Evolutionary conservation across 1,140 invertebrate genomes (phyloP).

Genomic region (Atopsyche davidsoni): DNA sequence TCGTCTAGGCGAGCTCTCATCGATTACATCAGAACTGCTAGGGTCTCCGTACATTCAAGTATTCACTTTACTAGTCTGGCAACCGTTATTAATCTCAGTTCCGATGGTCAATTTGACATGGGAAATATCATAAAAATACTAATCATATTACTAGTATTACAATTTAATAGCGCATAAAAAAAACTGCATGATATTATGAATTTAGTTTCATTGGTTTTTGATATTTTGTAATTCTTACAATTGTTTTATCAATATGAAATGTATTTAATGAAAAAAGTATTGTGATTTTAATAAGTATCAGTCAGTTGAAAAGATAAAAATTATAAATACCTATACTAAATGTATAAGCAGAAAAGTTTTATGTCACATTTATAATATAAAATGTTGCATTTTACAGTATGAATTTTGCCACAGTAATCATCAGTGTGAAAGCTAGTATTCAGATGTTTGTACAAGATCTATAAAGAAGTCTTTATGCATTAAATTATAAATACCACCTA

Average conservation of each 20-base stretch:
- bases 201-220: conserved; percentile 2
- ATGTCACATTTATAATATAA: conserved; percentile 1
- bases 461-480: background rate
- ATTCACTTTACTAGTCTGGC: too few species aligned
- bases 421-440: background rate
- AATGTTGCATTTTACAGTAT: background rate
- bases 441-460: background rate
- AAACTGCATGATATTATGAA: conserved; percentile 7
- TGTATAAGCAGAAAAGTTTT: background rate
- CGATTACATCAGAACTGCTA: too few species aligned
- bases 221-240: background rate
- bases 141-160: conserved; percentile 15
- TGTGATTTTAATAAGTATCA: conserved; percentile 1
- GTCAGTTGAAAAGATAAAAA: background rate
- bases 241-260: background rate
- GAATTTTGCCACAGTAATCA: background rate
- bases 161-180: conserved; percentile 7
- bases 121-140: conserved; percentile 4
- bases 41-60: too few species aligned
- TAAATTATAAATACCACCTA: background rate
- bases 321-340: background rate
- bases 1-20: too few species aligned
- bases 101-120: too few species aligned
- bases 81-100: too few species aligned
- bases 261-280: background rate